Evolutionary conservation across 1,140 invertebrate genomes (phyloP).

Genomic region (Oedothorax gibbosus): DNA sequence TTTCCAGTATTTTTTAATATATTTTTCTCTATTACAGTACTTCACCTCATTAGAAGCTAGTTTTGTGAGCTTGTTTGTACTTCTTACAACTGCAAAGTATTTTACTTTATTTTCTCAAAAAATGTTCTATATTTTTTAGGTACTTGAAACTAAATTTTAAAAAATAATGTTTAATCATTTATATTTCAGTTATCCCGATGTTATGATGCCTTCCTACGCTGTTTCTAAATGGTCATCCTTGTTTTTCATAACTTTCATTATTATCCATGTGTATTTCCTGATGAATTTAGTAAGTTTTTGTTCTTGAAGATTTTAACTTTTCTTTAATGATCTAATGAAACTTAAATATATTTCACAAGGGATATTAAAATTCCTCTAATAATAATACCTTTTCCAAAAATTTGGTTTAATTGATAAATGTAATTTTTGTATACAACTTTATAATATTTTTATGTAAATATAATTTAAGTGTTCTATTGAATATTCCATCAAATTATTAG

Average conservation of each 20-base stretch:
- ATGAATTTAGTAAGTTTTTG: constrained; percentile 82
- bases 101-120: background rate
- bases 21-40: constrained; percentile 45
- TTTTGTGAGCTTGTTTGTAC: constrained; percentile 90
- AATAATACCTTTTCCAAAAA: background rate
- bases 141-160: background rate
- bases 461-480: too few species aligned
- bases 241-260: constrained; percentile 89
- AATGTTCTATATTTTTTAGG: background rate
- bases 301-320: background rate
- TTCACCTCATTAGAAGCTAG: constrained; percentile 76
- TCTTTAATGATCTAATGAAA: background rate
- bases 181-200: constrained; percentile 82
- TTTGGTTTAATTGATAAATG: too few species aligned
- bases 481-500: too few species aligned
- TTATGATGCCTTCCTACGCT: constrained; percentile 93
- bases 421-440: too few species aligned
- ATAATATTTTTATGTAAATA: too few species aligned
- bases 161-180: background rate
- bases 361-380: background rate
- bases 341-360: background rate
- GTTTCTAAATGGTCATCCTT: constrained; percentile 83
- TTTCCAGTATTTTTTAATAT: background rate
- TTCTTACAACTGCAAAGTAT: constrained; percentile 93
- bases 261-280: constrained; percentile 86